Percentiles rank a stretch among this genome's conserved stretches.
These are phyloP conservation scores for Philopotamus ludificatus DNA, from an alignment of 1,140 invertebrate species.

Conservation along the genomic window DNA sequence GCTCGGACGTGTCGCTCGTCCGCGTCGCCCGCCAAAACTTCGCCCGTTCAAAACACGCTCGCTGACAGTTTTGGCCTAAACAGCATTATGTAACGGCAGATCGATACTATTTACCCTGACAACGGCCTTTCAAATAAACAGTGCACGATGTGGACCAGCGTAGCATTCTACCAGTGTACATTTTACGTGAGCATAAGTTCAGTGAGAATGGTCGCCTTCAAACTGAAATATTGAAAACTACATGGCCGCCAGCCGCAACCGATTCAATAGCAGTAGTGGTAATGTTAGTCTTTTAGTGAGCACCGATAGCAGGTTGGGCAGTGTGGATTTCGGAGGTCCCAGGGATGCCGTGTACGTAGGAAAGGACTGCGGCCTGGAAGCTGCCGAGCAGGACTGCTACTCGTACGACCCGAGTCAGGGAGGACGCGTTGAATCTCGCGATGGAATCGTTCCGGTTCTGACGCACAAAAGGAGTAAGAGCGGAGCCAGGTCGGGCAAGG, in stretches of 20 bases:
- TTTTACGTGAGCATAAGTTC: background rate
- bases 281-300: conserved; percentile 26
- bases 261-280: conserved; percentile 32
- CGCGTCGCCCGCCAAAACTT: background rate
- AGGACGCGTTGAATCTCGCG: conserved; percentile 8
- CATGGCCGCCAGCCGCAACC: conserved; percentile 34
- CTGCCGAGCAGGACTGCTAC: conserved; percentile 29
- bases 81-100: background rate
- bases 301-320: conserved; percentile 15
- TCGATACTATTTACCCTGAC: background rate
- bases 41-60: too few species aligned
- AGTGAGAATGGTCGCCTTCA: background rate
- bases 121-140: background rate
- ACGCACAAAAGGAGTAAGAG: conserved; percentile 35
- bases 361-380: background rate
- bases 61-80: too few species aligned
- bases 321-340: background rate
- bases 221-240: conserved; percentile 21
- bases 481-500: conserved; percentile 25
- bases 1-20: background rate
- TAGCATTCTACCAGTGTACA: too few species aligned
- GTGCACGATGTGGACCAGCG: background rate
- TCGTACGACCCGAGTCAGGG: conserved; percentile 28
- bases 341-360: background rate
- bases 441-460: conserved; percentile 27